Evolutionary conservation across 1,140 invertebrate species (phyloP), one percentile per base, ranked within the genome.

Genomic region (Drosophila pectinifera): DNA sequence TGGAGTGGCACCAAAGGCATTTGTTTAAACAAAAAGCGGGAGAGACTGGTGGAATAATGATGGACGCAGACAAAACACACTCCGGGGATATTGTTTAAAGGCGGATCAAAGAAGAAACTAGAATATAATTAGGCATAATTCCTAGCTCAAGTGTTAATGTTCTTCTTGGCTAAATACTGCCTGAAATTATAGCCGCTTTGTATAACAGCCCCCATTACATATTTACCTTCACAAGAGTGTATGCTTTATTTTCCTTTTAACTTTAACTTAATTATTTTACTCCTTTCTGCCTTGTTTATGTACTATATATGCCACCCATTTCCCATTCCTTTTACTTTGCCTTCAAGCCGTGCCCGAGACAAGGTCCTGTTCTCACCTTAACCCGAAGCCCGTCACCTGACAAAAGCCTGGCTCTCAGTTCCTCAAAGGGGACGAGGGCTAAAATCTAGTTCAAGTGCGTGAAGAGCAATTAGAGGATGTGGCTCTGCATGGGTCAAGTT

Each of bases 391-490:
- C 67, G 46, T 48, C 62, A 42, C 26, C 34, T 36, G 26, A 31
- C 39, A 59, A 53, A 26, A 22, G 18, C 36, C 38, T 14, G 51
- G 41, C 28, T 34, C 41, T 31, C 6, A 2, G 57, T 28, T 38
- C 6, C 46, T 18, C 20, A 7, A 68, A n/a, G 48, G 28, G 34
- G 10, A 57, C 48, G 46, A n/a, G 61, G 39, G 46, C 51, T 46
- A 46, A 48, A 80, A 84, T 80, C 72, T 85, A 80, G 81, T 81
- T 80, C 81, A 85, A 88, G 84, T 89, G 84, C 79, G 58, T 83
- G 84, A 62, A 80, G 78, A 67, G 82, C 85, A 85, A 83, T 88
- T 88, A 89, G 79, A 54, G 56, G 62, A 39, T 48, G 57, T 54
- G 39, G 41, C 24, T 55, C 42, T 39, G 28, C 57, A 34, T 39